Percentiles rank a stretch among this genome's conserved stretches.
Evolutionary conservation across 1,140 invertebrate genomes (phyloP).

Genomic region (Mya arenaria): DNA sequence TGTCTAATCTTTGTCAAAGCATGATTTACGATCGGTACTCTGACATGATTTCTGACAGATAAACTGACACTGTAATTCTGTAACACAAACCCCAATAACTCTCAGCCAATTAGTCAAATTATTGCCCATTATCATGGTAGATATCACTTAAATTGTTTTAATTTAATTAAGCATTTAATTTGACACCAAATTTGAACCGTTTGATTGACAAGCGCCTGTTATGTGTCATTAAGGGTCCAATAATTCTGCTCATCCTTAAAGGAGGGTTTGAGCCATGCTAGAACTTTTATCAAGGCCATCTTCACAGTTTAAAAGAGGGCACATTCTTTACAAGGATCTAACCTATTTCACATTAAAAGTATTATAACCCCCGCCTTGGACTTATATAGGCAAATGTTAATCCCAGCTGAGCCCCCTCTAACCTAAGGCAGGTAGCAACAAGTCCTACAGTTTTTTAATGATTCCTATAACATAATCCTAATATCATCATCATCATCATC

Average conservation of each 20-base stretch:
- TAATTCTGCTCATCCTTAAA: no score
- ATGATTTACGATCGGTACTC: background rate
- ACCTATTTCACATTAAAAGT: background rate
- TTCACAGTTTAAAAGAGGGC: background rate
- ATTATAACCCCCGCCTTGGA: background rate
- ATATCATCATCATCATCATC: no score
- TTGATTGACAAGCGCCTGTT: background rate
- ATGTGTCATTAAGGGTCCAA: no score
- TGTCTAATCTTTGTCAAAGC: no score
- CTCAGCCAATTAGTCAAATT: background rate
- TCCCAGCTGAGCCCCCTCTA: no score
- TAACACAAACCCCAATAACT: background rate
- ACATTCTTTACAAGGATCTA: background rate
- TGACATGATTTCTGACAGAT: background rate
- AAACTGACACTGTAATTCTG: background rate
- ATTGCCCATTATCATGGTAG: background rate
- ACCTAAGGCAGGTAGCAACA: no score
- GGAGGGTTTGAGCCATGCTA: no score
- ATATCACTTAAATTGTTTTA: background rate
- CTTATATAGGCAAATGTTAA: no score
- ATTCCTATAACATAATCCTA: no score
- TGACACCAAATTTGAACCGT: background rate
- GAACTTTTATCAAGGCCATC: background rate
- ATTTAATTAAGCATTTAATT: slow-evolving; percentile 3
- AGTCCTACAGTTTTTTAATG: no score